Evolutionary conservation across 92 coral and sea anemone genomes (phyloP).

Genomic region (Metridium senile): DNA sequence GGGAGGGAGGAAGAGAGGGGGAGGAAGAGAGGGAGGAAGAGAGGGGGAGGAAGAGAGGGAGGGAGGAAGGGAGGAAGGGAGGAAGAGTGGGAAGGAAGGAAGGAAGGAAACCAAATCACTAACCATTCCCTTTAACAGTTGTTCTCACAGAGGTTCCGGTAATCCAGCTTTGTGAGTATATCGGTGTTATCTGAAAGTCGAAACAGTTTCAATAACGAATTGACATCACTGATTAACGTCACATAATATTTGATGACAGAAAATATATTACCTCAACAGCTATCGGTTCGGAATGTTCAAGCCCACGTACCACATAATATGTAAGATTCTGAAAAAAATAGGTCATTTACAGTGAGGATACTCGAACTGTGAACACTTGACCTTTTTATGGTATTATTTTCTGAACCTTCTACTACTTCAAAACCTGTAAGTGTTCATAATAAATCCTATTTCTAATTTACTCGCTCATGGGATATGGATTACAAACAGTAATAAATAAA

Average conservation of each 20-base stretch:
- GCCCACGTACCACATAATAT: constrained; percentile 1
- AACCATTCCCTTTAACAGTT: not conserved
- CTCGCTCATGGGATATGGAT: no score
- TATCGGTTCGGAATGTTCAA: constrained; percentile 13
- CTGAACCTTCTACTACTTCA: no score
- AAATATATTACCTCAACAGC: not conserved
- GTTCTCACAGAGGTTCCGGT: not conserved
- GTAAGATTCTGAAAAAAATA: constrained; percentile 10
- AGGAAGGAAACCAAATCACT: not conserved
- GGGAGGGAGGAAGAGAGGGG: not conserved
- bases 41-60: not conserved
- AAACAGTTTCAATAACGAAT: not conserved
- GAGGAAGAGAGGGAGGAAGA: not conserved
- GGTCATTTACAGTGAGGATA: no score
- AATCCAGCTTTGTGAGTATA: not conserved
- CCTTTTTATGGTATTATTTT: no score
- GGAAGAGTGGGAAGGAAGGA: not conserved
- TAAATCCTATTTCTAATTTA: no score
- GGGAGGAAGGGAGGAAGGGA: not conserved
- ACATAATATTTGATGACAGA: no score
- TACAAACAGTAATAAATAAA: no score
- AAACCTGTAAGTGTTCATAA: no score
- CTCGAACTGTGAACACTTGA: no score
- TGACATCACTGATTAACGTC: not conserved
- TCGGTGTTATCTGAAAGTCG: not conserved